phyloP scores from a whole-genome alignment of 2,888 invertebrate genomes.

The Pseudococcus viburni region DNA sequence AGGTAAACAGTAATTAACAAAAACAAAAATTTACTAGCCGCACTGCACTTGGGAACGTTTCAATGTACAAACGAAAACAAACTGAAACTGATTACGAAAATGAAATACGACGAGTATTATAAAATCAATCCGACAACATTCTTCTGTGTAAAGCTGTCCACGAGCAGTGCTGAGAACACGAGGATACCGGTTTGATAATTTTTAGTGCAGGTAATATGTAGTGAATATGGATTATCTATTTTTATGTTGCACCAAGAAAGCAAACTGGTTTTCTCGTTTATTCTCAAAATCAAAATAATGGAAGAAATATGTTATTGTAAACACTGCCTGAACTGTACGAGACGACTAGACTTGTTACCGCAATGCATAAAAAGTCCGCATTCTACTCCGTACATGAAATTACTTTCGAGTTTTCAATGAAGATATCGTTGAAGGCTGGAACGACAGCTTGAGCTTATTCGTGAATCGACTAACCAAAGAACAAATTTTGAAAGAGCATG shows the following conservation, averaged over 20 bases:
- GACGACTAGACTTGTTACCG: neutral
- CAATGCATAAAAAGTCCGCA: neutral
- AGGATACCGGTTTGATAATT: constrained; percentile 25
- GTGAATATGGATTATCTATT: neutral
- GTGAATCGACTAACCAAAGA: neutral
- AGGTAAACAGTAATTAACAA: neutral
- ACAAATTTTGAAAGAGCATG: too few relatives aligned
- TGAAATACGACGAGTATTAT: neutral
- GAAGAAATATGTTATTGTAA: neutral
- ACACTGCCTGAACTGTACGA: neutral
- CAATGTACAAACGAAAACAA: neutral
- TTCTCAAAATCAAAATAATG: neutral
- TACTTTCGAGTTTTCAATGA: neutral
- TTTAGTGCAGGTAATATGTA: neutral
- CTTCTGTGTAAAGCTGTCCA: neutral
- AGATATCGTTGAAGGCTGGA: constrained; percentile 1
- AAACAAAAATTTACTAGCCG: neutral
- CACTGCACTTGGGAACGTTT: neutral
- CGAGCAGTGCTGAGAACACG: neutral
- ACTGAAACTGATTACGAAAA: constrained; percentile 31
- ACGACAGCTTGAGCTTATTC: neutral
- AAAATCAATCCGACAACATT: neutral
- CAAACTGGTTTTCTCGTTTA: neutral
- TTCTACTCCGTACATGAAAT: neutral
- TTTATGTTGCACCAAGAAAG: neutral